Evolutionary conservation across 2,797 vertebrate species (phyloP).

Genomic region (Caiman crocodilus): DNA sequence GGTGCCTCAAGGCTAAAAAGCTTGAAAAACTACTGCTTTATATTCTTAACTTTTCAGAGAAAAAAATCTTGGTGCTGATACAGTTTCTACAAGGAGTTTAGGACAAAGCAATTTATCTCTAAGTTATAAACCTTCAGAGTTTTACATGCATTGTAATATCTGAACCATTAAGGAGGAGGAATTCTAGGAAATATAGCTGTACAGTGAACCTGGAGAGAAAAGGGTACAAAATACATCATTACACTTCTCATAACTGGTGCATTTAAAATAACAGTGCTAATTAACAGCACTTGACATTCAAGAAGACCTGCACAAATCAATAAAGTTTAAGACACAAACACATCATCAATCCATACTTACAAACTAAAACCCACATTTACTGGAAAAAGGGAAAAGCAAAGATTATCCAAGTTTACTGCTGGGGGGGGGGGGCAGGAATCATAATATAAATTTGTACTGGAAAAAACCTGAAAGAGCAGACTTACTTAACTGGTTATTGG

Average conservation of each 20-base stretch:
- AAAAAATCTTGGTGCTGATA: too few species aligned
- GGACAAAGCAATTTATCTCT: too few species aligned
- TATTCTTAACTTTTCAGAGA: too few species aligned
- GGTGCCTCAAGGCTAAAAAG: too few species aligned
- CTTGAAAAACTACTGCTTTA: too few species aligned
- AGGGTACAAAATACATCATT: not conserved
- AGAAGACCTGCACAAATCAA: not conserved
- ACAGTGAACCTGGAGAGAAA: not conserved
- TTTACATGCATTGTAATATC: too few species aligned
- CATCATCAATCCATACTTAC: not conserved
- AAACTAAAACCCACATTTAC: not conserved
- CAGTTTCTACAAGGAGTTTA: too few species aligned
- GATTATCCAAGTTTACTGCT: not conserved
- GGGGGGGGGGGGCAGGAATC: not conserved
- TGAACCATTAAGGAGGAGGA: not conserved
- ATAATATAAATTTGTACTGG: not conserved
- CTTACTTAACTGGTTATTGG: not conserved
- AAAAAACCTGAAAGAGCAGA: not conserved
- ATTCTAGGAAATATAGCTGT: not conserved
- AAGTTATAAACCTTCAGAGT: too few species aligned
- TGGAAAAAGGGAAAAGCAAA: not conserved
- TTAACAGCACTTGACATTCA: not conserved
- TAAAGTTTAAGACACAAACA: not conserved
- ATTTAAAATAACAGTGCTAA: not conserved
- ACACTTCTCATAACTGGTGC: not conserved